Evolutionary conservation across 2,113 vertebrate genomes (phyloP).

Genomic region (Acrocephalus kingi): DNA sequence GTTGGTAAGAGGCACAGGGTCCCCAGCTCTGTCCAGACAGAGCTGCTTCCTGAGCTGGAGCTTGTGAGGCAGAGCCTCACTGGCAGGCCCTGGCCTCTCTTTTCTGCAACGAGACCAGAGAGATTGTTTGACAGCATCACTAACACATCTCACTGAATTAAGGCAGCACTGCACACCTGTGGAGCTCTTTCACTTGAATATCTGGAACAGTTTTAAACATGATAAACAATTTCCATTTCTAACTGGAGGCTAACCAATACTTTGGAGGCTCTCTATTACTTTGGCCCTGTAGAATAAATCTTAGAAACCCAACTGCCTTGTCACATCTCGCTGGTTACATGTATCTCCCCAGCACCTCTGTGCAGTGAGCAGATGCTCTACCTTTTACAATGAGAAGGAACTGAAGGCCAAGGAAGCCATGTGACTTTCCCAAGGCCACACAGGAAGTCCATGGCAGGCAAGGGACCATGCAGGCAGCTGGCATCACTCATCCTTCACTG

Average conservation of each 20-base stretch:
- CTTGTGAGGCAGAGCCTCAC: not conserved
- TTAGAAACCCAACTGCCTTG: not conserved
- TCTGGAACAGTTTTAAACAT: not conserved
- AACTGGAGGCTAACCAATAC: not conserved
- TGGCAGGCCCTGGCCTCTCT: not conserved
- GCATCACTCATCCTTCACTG: not conserved
- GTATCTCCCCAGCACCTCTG: not conserved
- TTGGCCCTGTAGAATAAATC: not conserved
- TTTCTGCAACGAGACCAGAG: not conserved
- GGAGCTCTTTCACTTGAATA: not conserved
- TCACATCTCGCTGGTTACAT: not conserved
- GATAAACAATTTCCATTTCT: not conserved
- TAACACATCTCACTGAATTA: not conserved
- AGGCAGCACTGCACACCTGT: not conserved
- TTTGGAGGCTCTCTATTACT: not conserved
- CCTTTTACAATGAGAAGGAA: not conserved
- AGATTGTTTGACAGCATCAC: not conserved
- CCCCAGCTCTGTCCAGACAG: not conserved
- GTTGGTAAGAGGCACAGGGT: not conserved
- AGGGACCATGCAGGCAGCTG: not conserved
- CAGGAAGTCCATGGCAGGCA: not conserved
- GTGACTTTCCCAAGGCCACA: not conserved
- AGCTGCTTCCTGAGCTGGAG: not conserved
- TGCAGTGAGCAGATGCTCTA: not conserved
- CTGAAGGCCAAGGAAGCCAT: not conserved